phyloP scores from a whole-genome alignment of 2,797 vertebrate genomes.

The Thaleichthys pacificus region DNA sequence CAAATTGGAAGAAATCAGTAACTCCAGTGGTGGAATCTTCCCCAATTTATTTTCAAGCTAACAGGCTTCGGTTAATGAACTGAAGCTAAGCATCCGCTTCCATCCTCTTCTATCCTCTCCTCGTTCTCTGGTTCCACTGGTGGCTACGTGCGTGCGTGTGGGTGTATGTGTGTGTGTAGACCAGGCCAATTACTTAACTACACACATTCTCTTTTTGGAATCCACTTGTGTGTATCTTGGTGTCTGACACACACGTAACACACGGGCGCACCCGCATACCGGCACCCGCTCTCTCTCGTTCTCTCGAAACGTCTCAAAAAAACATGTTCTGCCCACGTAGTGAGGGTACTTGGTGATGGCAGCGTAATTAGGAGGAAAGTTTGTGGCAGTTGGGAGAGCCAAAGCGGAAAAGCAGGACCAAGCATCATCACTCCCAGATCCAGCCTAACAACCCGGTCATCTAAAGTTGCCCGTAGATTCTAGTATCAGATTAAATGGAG shows the following conservation, averaged over 20 bases:
- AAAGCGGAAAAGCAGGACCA: conserved; percentile 6
- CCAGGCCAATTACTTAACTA: conserved; percentile 62
- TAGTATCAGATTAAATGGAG: background rate
- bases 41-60: conserved; percentile 77
- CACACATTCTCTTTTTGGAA: conserved; percentile 25
- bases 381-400: conserved; percentile 27
- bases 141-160: conserved; percentile 36
- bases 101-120: conserved; percentile 53
- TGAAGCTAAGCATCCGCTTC: conserved; percentile 70
- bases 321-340: background rate
- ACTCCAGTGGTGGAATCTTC: conserved; percentile 71
- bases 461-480: background rate
- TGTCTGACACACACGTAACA: background rate
- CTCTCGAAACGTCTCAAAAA: background rate
- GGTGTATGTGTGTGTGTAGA: conserved; percentile 19
- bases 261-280: background rate
- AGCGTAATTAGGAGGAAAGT: conserved; percentile 20
- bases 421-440: background rate
- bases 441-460: background rate
- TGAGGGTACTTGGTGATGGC: conserved; percentile 22
- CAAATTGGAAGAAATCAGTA: conserved; percentile 73
- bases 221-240: conserved; percentile 4
- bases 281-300: background rate
- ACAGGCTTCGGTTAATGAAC: conserved; percentile 78
- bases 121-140: conserved; percentile 19